Evolutionary conservation across 92 coral and sea anemone species (phyloP).

Genomic region (Parazoanthus darwini): DNA sequence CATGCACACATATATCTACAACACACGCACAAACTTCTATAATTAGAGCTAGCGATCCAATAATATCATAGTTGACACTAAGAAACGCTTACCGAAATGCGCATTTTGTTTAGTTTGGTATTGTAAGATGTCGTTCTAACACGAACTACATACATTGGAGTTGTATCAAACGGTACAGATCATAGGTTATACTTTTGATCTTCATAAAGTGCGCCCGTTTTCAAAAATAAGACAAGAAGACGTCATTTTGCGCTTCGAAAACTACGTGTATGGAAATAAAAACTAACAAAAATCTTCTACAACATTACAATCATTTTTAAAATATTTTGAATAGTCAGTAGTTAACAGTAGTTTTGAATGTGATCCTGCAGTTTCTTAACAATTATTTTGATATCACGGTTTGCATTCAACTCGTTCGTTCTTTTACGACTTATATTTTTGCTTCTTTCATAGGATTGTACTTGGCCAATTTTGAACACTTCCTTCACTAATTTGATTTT

Average conservation of each 20-base stretch:
- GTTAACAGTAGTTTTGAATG: neutral
- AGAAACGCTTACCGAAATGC: neutral
- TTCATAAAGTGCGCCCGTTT: neutral
- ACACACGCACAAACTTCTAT: neutral
- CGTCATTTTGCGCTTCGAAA: neutral
- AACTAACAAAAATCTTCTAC: neutral
- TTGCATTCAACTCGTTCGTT: neutral
- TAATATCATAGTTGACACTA: neutral
- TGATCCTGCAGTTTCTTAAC: neutral
- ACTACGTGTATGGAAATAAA: neutral
- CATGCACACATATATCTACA: neutral
- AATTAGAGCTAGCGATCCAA: neutral
- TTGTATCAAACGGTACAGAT: neutral
- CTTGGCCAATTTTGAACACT: neutral
- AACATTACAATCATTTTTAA: neutral
- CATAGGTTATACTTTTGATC: neutral
- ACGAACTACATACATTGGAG: neutral
- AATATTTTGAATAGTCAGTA: too few relatives aligned
- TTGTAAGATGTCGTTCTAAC: neutral
- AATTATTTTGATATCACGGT: neutral
- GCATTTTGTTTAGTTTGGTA: conserved; percentile 18
- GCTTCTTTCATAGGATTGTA: neutral
- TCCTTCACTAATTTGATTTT: conserved; percentile 6
- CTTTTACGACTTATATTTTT: neutral
- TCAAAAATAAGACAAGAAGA: neutral